Percentiles rank a stretch among this genome's conserved stretches.
Evolutionary conservation across 2,113 vertebrate genomes (phyloP).

Genomic region (Myodes glareolus): DNA sequence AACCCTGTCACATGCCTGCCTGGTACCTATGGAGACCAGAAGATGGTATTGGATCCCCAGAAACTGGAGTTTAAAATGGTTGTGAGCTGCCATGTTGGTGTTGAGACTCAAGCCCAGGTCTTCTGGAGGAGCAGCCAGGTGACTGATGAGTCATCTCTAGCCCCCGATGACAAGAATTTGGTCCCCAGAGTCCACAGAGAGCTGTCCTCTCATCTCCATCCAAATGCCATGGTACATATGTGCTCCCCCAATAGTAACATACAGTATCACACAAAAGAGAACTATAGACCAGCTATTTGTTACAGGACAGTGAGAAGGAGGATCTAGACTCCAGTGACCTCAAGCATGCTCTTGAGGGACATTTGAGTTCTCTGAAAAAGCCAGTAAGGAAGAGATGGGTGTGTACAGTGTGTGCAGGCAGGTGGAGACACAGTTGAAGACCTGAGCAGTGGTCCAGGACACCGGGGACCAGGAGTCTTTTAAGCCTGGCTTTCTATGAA

Average conservation of each 20-base stretch:
- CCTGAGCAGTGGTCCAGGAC: no score
- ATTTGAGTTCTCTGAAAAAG: not conserved
- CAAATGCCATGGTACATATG: not conserved
- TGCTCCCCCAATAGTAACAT: not conserved
- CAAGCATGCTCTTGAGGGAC: not conserved
- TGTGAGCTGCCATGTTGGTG: not conserved
- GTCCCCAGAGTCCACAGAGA: not conserved
- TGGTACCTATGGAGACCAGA: not conserved
- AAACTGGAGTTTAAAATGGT: not conserved
- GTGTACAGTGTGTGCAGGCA: not conserved
- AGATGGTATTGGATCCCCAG: not conserved
- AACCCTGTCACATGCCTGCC: not conserved
- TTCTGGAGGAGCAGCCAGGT: not conserved
- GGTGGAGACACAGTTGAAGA: not conserved
- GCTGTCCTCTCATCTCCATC: not conserved
- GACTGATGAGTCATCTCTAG: not conserved
- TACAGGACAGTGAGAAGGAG: not conserved
- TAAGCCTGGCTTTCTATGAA: not conserved
- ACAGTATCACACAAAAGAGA: not conserved
- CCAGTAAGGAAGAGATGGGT: no score
- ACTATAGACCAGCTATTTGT: not conserved
- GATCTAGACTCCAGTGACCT: not conserved
- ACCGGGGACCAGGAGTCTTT: not conserved
- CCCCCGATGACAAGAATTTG: not conserved
- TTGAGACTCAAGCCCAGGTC: not conserved